phyloP scores from a whole-genome alignment of 2,888 invertebrate genomes.

The Oxyteleia sp. region DNA sequence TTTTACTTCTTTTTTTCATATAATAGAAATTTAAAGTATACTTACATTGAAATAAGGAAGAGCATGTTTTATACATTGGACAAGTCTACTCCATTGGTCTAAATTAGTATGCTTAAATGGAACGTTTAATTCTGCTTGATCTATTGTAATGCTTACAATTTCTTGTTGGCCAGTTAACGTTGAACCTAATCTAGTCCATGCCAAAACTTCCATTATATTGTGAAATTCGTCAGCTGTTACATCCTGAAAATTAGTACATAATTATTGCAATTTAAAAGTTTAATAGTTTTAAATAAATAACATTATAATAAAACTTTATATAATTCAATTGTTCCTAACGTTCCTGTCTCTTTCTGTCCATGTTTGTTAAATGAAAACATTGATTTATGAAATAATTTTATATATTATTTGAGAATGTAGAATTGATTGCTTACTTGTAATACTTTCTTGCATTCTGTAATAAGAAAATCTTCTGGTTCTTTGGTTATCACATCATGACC shows the following conservation, averaged over 20 bases:
- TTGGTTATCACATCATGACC: constrained; percentile 93
- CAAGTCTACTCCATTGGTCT: constrained; percentile 90
- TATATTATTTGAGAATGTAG: too few species aligned
- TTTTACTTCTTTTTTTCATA: not conserved
- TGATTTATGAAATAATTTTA: too few species aligned
- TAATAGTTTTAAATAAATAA: too few species aligned
- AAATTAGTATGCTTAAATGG: constrained; percentile 92
- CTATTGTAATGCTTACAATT: constrained; percentile 94
- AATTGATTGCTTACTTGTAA: too few species aligned
- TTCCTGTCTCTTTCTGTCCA: too few species aligned
- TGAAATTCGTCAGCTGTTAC: constrained; percentile 97
- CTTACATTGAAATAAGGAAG: constrained; percentile 96
- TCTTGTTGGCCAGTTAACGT: constrained; percentile 95
- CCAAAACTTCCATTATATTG: constrained; percentile 94
- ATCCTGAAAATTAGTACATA: constrained; percentile 92
- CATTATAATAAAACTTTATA: too few species aligned
- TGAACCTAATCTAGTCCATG: constrained; percentile 93
- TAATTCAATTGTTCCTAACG: too few species aligned
- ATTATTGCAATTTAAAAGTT: too few species aligned
- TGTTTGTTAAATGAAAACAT: too few species aligned
- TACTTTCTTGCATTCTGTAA: constrained; percentile 95
- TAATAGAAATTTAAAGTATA: constrained; percentile 75
- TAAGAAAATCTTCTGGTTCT: constrained; percentile 95
- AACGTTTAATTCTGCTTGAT: constrained; percentile 94
- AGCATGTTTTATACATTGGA: constrained; percentile 95